Conservation (phyloP, 2,797 vertebrate species). For the Anguilla marmorata region DNA sequence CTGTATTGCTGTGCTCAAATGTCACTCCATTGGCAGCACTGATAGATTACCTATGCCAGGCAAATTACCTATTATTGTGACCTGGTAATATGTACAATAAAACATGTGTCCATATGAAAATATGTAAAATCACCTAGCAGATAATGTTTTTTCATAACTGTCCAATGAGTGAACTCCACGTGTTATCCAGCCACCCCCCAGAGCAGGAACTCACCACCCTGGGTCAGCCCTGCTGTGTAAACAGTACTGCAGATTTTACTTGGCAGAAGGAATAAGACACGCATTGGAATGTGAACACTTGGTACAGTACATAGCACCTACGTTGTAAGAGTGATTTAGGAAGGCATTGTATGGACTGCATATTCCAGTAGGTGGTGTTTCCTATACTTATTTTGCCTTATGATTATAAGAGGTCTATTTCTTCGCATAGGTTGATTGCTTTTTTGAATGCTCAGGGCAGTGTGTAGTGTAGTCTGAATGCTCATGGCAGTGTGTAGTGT, state of each 20-base stretch:
- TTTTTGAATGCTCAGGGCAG: too few relatives aligned
- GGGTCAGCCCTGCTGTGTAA: conserved; percentile 10
- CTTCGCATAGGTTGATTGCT: too few relatives aligned
- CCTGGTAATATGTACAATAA: background rate
- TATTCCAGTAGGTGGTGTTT: background rate
- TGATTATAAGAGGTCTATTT: too few relatives aligned
- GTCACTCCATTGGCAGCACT: background rate
- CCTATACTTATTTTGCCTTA: background rate
- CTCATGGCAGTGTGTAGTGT: too few relatives aligned
- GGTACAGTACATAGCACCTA: background rate
- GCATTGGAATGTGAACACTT: background rate
- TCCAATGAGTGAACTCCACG: background rate
- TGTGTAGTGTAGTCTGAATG: too few relatives aligned
- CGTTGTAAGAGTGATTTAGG: background rate
- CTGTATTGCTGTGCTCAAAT: background rate
- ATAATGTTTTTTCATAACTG: background rate
- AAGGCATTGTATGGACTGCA: background rate
- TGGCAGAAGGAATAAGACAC: background rate
- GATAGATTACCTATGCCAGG: background rate
- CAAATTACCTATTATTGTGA: background rate
- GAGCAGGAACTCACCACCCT: conserved; percentile 8
- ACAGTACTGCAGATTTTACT: conserved; percentile 9
- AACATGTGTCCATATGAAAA: background rate
- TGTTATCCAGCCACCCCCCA: background rate
- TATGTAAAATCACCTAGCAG: background rate